Evolutionary conservation across 2,888 invertebrate species (phyloP).

Genomic region (Acleris literana): DNA sequence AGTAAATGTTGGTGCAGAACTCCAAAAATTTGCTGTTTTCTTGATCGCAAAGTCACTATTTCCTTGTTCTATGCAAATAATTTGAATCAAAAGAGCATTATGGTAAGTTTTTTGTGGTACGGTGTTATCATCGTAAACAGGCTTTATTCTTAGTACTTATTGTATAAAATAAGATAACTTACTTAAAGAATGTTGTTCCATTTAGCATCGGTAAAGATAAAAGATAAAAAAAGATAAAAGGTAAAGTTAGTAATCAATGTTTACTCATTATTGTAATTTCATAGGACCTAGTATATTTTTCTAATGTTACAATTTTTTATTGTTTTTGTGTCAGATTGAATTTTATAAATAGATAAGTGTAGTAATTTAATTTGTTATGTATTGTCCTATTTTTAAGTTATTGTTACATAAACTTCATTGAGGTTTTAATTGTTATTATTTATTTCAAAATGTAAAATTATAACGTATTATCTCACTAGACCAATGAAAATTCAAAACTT

Average conservation of each 20-base stretch:
- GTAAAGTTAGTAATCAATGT: slow-evolving; percentile 25
- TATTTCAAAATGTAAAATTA: too few relatives aligned
- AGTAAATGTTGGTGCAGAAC: too few relatives aligned
- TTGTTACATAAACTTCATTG: too few relatives aligned
- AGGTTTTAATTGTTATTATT: too few relatives aligned
- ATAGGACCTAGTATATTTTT: slow-evolving; percentile 61
- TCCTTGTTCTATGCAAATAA: too few relatives aligned
- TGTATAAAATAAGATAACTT: slow-evolving; percentile 21
- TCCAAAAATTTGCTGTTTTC: too few relatives aligned
- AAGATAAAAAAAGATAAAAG: too few relatives aligned
- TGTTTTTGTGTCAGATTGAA: slow-evolving; percentile 37
- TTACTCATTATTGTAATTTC: slow-evolving; percentile 37
- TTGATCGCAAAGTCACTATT: too few relatives aligned
- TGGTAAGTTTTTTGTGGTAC: not conserved
- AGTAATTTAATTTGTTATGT: too few relatives aligned
- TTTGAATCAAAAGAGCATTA: not conserved
- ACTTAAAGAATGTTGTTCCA: slow-evolving; percentile 18
- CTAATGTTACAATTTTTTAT: slow-evolving; percentile 51
- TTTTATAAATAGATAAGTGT: not conserved
- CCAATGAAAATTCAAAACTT: too few relatives aligned
- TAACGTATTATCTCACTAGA: too few relatives aligned
- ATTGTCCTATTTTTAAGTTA: too few relatives aligned
- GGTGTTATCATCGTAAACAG: not conserved
- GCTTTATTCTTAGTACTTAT: not conserved
- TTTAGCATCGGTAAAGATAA: not conserved